Percentiles rank a stretch among this genome's conserved stretches.
These are phyloP conservation scores for Rattus rattus DNA, from an alignment of 2,113 vertebrate genomes.

Conservation along the genomic window DNA sequence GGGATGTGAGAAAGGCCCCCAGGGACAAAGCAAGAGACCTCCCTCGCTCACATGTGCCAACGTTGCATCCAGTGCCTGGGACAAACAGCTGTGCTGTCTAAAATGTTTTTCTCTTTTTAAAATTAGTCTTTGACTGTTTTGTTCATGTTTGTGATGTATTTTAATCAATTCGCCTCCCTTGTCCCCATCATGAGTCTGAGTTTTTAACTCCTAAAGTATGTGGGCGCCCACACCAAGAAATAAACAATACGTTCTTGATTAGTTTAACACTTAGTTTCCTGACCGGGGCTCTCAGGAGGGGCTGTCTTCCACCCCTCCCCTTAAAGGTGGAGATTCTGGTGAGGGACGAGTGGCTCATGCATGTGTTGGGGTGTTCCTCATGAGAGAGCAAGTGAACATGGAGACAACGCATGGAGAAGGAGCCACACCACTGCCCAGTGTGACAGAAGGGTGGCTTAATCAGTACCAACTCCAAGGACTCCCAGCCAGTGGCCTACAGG, in stretches of 20 bases:
- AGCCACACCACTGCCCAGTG: not conserved
- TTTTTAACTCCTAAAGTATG: not conserved
- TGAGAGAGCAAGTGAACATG: not conserved
- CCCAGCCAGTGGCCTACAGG: not conserved
- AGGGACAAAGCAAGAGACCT: not conserved
- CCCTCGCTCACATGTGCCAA: not conserved
- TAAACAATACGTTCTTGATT: not conserved
- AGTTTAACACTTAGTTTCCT: not conserved
- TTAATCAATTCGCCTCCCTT: not conserved
- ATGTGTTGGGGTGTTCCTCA: not conserved
- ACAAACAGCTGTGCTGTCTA: not conserved
- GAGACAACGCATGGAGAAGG: not conserved
- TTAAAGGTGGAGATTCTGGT: not conserved
- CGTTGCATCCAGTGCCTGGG: not conserved
- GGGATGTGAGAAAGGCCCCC: not conserved
- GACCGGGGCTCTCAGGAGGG: not conserved
- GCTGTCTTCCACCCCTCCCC: not conserved
- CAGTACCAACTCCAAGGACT: not conserved
- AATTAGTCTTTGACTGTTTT: not conserved
- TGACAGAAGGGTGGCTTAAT: not conserved
- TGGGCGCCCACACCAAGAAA: not conserved
- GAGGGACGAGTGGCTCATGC: not conserved
- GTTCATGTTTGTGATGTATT: not conserved
- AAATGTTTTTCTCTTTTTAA: not conserved
- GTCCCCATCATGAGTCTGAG: not conserved